Percentiles rank a stretch among this genome's conserved stretches.
phyloP scores from a whole-genome alignment of 2,797 vertebrate genomes.

The Clamator glandarius region DNA sequence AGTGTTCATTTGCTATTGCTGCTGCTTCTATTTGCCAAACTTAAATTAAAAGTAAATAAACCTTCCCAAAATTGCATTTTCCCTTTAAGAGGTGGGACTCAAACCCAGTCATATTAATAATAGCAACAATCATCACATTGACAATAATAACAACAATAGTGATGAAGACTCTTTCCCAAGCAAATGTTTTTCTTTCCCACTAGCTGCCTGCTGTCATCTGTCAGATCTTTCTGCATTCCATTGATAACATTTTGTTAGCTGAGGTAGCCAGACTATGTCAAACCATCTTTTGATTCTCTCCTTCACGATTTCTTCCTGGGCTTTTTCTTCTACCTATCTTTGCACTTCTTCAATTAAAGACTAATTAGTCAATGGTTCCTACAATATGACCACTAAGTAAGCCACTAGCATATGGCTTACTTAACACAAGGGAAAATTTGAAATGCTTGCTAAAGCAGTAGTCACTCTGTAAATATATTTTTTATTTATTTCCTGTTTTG shows the following conservation, averaged over 20 bases:
- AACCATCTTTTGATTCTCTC: not conserved
- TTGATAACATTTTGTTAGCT: not conserved
- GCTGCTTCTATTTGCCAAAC: not conserved
- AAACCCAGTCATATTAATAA: not conserved
- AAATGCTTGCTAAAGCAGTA: not conserved
- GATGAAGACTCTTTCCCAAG: not conserved
- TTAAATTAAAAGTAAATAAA: not conserved
- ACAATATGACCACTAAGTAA: not conserved
- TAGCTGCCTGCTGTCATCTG: not conserved
- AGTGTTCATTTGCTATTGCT: not conserved
- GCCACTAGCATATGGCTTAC: not conserved
- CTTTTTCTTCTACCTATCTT: not conserved
- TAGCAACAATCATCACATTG: not conserved
- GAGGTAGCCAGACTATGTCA: not conserved
- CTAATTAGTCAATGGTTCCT: not conserved
- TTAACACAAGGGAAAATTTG: constrained; percentile 12
- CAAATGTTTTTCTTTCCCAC: not conserved
- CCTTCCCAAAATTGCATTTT: not conserved
- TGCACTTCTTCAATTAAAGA: not conserved
- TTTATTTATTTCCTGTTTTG: constrained; percentile 35
- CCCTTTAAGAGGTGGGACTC: not conserved
- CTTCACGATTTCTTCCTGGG: not conserved
- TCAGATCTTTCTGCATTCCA: not conserved
- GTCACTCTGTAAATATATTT: not conserved
- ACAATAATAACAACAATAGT: not conserved